Percentiles rank a stretch among this genome's conserved stretches.
Conservation (phyloP, 2,888 invertebrate genomes). For the Dromius quadrimaculatus region DNA sequence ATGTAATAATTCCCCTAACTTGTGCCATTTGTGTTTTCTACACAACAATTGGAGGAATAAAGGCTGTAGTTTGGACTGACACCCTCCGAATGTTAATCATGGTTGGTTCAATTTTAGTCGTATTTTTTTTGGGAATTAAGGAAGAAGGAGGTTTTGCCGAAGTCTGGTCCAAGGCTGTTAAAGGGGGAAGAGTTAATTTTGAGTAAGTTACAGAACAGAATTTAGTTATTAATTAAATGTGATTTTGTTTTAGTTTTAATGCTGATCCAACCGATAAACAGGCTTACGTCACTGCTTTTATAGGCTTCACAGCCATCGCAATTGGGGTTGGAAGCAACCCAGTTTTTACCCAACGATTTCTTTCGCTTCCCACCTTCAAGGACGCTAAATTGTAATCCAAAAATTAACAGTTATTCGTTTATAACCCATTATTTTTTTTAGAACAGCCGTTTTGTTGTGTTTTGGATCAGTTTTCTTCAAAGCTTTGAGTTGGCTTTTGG, state of each 20-base stretch:
- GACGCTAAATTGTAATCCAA: slow-evolving; percentile 67
- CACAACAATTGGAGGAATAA: slow-evolving; percentile 71
- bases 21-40: slow-evolving; percentile 79
- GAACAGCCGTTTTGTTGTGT: slow-evolving; percentile 53
- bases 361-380: slow-evolving; percentile 70
- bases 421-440: slow-evolving; percentile 27
- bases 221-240: too few species aligned
- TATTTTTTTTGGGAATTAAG: slow-evolving; percentile 62
- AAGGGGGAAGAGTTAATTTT: slow-evolving; percentile 61
- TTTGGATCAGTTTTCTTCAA: slow-evolving; percentile 56
- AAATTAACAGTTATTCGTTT: background rate
- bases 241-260: slow-evolving; percentile 71
- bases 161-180: slow-evolving; percentile 59
- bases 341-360: slow-evolving; percentile 71
- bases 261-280: slow-evolving; percentile 71
- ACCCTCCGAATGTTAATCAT: slow-evolving; percentile 63
- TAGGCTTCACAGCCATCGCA: slow-evolving; percentile 68
- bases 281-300: slow-evolving; percentile 71
- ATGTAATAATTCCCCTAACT: slow-evolving; percentile 73
- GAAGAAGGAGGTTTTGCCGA: slow-evolving; percentile 63
- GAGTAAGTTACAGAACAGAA: too few species aligned
- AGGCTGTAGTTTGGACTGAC: slow-evolving; percentile 65
- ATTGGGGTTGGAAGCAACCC: slow-evolving; percentile 72
- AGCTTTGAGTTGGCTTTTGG: slow-evolving; percentile 57
- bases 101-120: slow-evolving; percentile 61